Base-by-base conservation (phyloP, 1,140 invertebrate genomes). In the Alviniconcha marisindica region DNA sequence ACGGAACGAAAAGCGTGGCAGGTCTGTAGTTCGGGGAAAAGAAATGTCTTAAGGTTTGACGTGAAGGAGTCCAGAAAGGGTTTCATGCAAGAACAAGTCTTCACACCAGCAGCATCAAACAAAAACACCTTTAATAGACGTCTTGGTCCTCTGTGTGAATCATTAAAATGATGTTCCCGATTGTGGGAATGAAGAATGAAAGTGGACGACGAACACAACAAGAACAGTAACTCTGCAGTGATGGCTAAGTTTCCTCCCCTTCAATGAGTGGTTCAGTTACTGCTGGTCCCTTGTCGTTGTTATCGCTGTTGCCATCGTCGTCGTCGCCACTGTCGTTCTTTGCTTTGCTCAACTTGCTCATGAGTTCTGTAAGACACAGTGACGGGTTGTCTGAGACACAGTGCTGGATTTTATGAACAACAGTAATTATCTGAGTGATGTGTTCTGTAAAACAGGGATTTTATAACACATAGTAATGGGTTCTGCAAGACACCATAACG, bases 261-360 rank as follows among this genome's bases (percentile, higher is more conserved):
- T 76, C 44, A 7, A 24, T 76, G 40, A 24, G 3, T 14, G 40
- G 44, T 0, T 79, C 48, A 4, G n/a, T n/a, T n/a, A 21, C 7
- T 12, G 42, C 51, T 12, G 51, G n/a, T 2, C 24, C 77, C 5
- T 7, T n/a, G 38, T 38, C 28, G 38, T 79, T 40, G 60, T 79
- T 66, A 42, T 83, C 81, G 33, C 63, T 31, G 28, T 48, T 48
- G 33, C 28, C 42, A 33, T 77, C 73, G 28, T 83, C 66, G 21
- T 63, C 74, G 24, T 80, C 77, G 54, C 38, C 63, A 63, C 51
- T 71, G 36, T 28, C 79, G 24, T 78, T 82, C 56, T 87, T 84
- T 21, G 69, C 69, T 77, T 90, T 89, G 71, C 87, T 85, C 77
- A 89, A 54, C 44, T 87, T 90, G 18, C 80, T 71, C 48, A 89